phyloP scores from a whole-genome alignment of 2,113 vertebrate species.

The Haplochromis vanheusdeni region DNA sequence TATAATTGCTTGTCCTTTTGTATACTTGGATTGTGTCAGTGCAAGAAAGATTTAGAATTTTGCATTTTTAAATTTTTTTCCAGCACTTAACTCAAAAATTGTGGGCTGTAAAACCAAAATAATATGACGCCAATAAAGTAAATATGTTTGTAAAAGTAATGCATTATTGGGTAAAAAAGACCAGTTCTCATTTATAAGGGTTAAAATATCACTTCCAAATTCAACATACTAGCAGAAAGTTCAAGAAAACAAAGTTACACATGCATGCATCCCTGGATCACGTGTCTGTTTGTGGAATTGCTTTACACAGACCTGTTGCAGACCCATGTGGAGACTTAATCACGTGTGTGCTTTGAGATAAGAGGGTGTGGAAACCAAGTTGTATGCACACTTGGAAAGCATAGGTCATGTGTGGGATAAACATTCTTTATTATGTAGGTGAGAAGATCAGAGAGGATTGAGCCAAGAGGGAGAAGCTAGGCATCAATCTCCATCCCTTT shows the following conservation, averaged over 20 bases:
- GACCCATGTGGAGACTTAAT: not conserved
- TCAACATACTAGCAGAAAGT: not conserved
- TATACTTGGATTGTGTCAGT: not conserved
- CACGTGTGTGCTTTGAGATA: not conserved
- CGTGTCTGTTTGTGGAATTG: not conserved
- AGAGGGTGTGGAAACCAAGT: not conserved
- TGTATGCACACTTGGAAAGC: not conserved
- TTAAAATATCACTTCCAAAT: not conserved
- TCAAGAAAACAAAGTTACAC: not conserved
- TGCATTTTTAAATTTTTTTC: not conserved
- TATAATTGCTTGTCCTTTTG: not conserved
- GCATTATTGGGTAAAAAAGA: not conserved
- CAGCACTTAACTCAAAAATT: not conserved
- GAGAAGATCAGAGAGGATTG: not conserved
- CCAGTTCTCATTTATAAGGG: not conserved
- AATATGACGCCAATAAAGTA: not conserved
- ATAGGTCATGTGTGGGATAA: not conserved
- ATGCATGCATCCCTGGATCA: not conserved
- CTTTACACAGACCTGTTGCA: not conserved
- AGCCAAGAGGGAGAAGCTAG: not conserved
- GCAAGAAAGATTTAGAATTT: not conserved
- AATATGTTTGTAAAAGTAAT: not conserved
- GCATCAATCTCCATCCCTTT: not conserved
- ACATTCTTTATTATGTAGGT: slow-evolving; percentile 17
- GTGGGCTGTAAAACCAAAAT: not conserved